Evolutionary conservation across 2,888 invertebrate genomes (phyloP), one percentile per base, ranked within the genome.

Genomic region (Pollenia labialis): DNA sequence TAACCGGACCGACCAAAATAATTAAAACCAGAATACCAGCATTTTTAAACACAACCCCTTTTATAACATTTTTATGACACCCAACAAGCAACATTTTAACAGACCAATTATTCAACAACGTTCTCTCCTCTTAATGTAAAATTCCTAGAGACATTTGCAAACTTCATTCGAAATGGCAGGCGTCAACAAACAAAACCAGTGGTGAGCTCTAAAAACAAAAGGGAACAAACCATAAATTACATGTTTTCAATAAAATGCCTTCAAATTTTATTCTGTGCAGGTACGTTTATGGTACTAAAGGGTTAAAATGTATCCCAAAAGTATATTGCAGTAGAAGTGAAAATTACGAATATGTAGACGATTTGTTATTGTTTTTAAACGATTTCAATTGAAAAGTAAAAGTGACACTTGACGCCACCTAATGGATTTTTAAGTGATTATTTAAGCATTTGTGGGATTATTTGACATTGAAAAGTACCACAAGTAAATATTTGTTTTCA

Each of bases 341-440:
- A 76, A 46, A n/a, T 68, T 60, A 71, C 58, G 56, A 46, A 42
- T 44, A 42, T 11, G n/a, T 69, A 48, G 16, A 48, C 18, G 58
- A 12, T 32, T 64, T 8, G 23, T 46, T 42, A 62, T 54, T 32
- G n/a, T 50, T 18, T 44, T 71, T 44, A 1, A 54, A 12, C 23
- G 42, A 48, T 18, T 60, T 72, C 50, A 60, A 46, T 48, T 66
- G 32, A 58, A 71, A 68, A 79, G 66, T 79, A 84, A 80, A 62
- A 79, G 68, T 66, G 52, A 66, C 46, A 76, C 66, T 48, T 32
- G 83, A 52, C 74, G 74, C 84, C 58, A 46, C 40, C 52, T 84
- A 84, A 84, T 84, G 50, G 52, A 9, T 62, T 84, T 32, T 68
- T 14, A 74, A 84, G 80, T 58, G 42, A 79, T 9, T 18, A 68